These are phyloP conservation scores for Drosophila birchii DNA, from an alignment of 2,888 invertebrate genomes.

Conservation along the genomic window DNA sequence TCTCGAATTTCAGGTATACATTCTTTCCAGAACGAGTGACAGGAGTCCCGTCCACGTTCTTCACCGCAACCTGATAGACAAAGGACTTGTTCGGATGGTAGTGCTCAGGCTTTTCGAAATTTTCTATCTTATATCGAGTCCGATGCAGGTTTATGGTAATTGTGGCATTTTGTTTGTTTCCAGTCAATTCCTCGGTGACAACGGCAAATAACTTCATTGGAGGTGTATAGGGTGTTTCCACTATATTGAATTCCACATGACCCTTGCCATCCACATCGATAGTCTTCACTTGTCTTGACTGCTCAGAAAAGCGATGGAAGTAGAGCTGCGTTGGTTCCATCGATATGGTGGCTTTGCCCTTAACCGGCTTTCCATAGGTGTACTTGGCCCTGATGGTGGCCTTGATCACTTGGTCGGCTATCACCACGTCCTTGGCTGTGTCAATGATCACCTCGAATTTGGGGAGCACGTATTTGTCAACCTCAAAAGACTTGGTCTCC, in stretches of 20 bases:
- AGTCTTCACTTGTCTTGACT: slow-evolving; percentile 87
- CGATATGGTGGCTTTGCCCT: slow-evolving; percentile 93
- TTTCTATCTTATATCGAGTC: slow-evolving; percentile 89
- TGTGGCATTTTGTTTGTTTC: slow-evolving; percentile 91
- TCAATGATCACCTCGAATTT: slow-evolving; percentile 95
- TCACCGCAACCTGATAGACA: slow-evolving; percentile 90
- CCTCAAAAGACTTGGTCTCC: slow-evolving; percentile 85
- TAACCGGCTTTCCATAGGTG: slow-evolving; percentile 93
- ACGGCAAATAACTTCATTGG: slow-evolving; percentile 89
- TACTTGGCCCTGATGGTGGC: slow-evolving; percentile 94
- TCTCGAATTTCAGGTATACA: slow-evolving; percentile 83
- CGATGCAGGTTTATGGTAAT: slow-evolving; percentile 90
- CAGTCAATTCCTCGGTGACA: slow-evolving; percentile 94
- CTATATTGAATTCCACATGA: slow-evolving; percentile 87
- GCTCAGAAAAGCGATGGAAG: slow-evolving; percentile 3
- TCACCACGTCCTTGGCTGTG: slow-evolving; percentile 92
- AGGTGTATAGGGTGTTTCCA: too few relatives aligned
- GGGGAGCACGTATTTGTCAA: slow-evolving; percentile 95
- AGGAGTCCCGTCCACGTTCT: slow-evolving; percentile 89
- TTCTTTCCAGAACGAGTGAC: slow-evolving; percentile 86
- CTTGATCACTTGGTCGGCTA: slow-evolving; percentile 91
- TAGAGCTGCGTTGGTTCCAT: slow-evolving; percentile 46
- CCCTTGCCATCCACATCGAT: slow-evolving; percentile 88
- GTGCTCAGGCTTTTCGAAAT: slow-evolving; percentile 91
- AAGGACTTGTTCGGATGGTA: slow-evolving; percentile 95